These are phyloP conservation scores for Stigmatopora nigra DNA, from an alignment of 2,113 vertebrate genomes.

Conservation along the genomic window DNA sequence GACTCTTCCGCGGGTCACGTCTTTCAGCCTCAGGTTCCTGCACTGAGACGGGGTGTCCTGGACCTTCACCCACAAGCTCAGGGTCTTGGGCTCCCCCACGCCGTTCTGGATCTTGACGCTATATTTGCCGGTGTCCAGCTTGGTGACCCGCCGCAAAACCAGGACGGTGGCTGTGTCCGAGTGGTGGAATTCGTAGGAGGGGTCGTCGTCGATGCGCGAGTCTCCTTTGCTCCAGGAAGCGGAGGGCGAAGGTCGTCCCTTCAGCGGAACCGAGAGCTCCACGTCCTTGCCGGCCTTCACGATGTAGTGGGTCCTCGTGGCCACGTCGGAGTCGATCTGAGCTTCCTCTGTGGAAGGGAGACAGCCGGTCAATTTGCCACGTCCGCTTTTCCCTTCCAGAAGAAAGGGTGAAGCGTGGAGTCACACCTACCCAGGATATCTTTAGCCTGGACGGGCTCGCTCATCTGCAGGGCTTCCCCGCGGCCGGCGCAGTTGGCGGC, in stretches of 20 bases:
- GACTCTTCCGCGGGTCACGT: conserved; percentile 85
- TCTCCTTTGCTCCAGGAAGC: conserved; percentile 89
- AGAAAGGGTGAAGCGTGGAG: background rate
- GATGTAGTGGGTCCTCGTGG: conserved; percentile 85
- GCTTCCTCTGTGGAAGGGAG: conserved; percentile 89
- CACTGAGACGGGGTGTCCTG: conserved; percentile 89
- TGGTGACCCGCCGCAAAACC: conserved; percentile 81
- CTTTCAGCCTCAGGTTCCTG: conserved; percentile 84
- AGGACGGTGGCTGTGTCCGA: conserved; percentile 85
- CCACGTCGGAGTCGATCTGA: conserved; percentile 86
- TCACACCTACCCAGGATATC: conserved; percentile 90
- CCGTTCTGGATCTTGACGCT: conserved; percentile 88
- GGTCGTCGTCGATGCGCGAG: conserved; percentile 77
- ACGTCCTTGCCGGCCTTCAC: conserved; percentile 92
- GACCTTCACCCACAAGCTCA: conserved; percentile 86
- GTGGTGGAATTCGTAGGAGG: conserved; percentile 84
- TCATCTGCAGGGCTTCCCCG: conserved; percentile 87
- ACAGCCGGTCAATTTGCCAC: background rate
- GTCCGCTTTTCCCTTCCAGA: too few relatives aligned
- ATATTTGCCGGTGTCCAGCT: conserved; percentile 90
- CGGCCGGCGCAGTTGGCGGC: conserved; percentile 86
- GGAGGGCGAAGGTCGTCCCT: conserved; percentile 86
- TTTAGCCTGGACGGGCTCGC: conserved; percentile 85
- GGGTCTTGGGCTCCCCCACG: conserved; percentile 82
- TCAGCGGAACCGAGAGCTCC: conserved; percentile 86